Percentiles rank a stretch among this genome's conserved stretches.
Conservation (phyloP, 2,113 vertebrate genomes). For the Callaeas wilsoni region DNA sequence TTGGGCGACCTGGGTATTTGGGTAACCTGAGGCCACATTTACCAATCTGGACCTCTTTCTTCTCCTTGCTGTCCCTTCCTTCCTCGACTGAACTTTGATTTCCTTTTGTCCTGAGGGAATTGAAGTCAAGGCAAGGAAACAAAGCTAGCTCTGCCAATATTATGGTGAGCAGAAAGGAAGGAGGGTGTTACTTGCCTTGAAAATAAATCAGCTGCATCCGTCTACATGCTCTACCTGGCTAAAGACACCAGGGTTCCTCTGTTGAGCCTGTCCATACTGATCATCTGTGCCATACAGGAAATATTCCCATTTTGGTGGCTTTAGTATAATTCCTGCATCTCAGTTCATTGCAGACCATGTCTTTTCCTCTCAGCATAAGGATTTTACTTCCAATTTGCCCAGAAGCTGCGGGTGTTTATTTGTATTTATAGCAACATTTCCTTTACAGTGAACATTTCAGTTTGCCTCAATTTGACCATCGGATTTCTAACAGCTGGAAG, state of each 20-base stretch:
- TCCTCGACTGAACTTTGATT: neutral
- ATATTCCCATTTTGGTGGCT: neutral
- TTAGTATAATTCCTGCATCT: neutral
- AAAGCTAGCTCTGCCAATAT: neutral
- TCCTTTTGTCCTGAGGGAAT: neutral
- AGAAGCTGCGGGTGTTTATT: neutral
- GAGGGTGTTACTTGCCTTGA: neutral
- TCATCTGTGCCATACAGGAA: neutral
- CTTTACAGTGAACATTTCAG: neutral
- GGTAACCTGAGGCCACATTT: neutral
- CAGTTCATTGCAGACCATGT: neutral
- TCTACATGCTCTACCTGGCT: neutral
- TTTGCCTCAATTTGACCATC: neutral
- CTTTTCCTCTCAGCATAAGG: neutral
- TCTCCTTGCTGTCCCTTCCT: neutral
- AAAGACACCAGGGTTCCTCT: neutral
- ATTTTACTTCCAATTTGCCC: neutral
- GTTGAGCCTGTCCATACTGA: neutral
- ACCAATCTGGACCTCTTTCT: neutral
- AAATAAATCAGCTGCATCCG: neutral
- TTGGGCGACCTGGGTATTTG: accelerated
- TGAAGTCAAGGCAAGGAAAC: neutral
- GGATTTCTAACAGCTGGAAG: neutral
- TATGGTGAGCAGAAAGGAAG: neutral
- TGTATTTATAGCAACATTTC: neutral